A percentile compares a stretch with the other conserved stretches of the same genome.
These are phyloP conservation scores for Phyllotis vaccarum DNA, from an alignment of 2,797 vertebrate genomes.

Conservation along the genomic window DNA sequence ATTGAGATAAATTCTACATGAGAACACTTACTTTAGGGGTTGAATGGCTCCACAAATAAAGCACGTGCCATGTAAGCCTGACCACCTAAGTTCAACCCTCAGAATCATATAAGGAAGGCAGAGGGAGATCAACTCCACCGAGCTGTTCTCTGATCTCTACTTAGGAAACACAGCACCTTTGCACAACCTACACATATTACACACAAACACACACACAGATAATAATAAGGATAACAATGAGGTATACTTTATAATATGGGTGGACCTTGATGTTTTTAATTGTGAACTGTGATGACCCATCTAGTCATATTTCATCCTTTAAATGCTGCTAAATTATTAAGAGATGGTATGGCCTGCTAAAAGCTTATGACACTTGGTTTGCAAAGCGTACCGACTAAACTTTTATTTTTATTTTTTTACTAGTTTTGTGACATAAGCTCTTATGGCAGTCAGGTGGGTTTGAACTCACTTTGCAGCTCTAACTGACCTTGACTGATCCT, in stretches of 20 bases:
- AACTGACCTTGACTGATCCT: not conserved
- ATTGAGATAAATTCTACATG: not conserved
- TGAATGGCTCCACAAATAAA: not conserved
- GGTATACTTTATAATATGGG: not conserved
- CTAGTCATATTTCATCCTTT: not conserved
- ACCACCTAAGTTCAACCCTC: not conserved
- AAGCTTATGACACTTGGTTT: not conserved
- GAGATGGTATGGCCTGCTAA: not conserved
- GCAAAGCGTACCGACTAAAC: constrained; percentile 33
- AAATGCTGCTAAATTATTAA: constrained; percentile 6
- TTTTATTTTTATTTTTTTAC: not conserved
- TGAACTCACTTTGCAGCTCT: not conserved
- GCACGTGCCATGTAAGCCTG: not conserved
- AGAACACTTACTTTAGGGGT: not conserved
- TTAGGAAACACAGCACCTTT: no score
- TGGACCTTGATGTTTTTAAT: not conserved
- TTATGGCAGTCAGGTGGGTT: not conserved
- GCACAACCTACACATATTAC: not conserved
- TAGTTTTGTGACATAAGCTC: not conserved
- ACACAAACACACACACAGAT: not conserved
- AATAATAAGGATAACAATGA: not conserved
- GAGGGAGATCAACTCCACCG: not conserved
- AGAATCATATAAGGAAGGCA: not conserved
- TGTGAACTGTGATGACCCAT: not conserved
- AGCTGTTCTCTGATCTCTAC: not conserved